Evolutionary conservation across 2,113 vertebrate genomes (phyloP), one percentile per base, ranked within the genome.

Genomic region (Campylorhamphus procurvoides): DNA sequence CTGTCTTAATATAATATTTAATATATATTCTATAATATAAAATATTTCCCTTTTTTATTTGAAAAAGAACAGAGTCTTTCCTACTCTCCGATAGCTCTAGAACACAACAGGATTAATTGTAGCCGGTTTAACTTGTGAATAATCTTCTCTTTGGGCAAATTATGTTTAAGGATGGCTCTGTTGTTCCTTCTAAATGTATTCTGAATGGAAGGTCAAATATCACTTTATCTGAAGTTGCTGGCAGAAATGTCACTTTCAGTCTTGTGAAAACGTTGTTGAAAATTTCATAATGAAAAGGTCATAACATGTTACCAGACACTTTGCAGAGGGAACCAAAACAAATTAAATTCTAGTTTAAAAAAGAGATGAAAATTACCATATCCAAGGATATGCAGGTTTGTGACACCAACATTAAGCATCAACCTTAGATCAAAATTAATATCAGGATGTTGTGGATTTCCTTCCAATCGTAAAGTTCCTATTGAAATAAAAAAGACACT

Each of bases 251-350:
- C 84, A 84, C 62, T 94, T 78, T 12, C 14, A 72, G 40, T 31
- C n/a, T 22, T 68, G 76, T 75, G 47, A 89, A 95, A 89, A 87
- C 4, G 9, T 44, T 46, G 62, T 89, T 84, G 75, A 50, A 84
- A 71, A 87, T 58, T 92, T 94, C 80, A 53, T 56, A 92, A 60
- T 78, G 66, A 94, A 95, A 92, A 96, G 92, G 92, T 95, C 91
- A 89, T 39, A 86, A 66, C 72, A 66, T 44, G 58, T 63, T 95
- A 81, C 71, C 76, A 87, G 80, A 90, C 50, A 84, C 55, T 40
- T 75, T 86, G 27, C 50, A 87, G 68, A 74, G 13, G 12, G 16
- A 96, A 84, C 10, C 3, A 67, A 90, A 94, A 52, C 24, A 91
- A 92, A 78, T 72, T 89, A 86, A 77, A 90, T 47, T 42, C 11